A percentile compares a stretch with the other conserved stretches of the same genome.
phyloP scores from a whole-genome alignment of 2,888 invertebrate genomes.

The Drosophila melanosoma region DNA sequence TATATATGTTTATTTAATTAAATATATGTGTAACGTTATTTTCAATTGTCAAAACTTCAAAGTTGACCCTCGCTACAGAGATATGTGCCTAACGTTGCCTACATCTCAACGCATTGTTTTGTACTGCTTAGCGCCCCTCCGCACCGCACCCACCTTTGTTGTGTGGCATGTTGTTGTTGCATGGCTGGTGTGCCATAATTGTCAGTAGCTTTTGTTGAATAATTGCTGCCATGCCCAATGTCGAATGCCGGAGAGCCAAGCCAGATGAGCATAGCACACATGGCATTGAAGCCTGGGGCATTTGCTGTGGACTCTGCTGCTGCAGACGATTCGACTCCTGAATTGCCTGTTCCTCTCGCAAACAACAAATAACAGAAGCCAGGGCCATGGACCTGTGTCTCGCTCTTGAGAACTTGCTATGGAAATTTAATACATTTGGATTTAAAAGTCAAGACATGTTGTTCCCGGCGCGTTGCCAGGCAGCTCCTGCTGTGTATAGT shows the following conservation, averaged over 20 bases:
- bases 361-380: slow-evolving; percentile 48
- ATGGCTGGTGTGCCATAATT: slow-evolving; percentile 75
- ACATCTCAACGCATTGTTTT: slow-evolving; percentile 7
- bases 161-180: slow-evolving; percentile 38
- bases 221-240: slow-evolving; percentile 78
- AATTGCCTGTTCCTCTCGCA: slow-evolving; percentile 30
- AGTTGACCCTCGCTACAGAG: slow-evolving; percentile 27
- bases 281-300: slow-evolving; percentile 55
- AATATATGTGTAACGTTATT: not conserved
- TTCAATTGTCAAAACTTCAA: slow-evolving; percentile 8
- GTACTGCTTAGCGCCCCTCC: slow-evolving; percentile 1
- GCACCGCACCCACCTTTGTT: not conserved
- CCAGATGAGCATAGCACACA: slow-evolving; percentile 58
- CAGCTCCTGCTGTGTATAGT: slow-evolving; percentile 15
- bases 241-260: slow-evolving; percentile 65
- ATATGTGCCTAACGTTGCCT: slow-evolving; percentile 18
- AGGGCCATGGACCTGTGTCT: slow-evolving; percentile 37
- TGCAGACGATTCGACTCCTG: not conserved
- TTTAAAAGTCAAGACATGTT: slow-evolving; percentile 79
- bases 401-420: slow-evolving; percentile 63
- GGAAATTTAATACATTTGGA: slow-evolving; percentile 78
- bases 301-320: slow-evolving; percentile 40
- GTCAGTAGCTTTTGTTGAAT: slow-evolving; percentile 80
- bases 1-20: not conserved
- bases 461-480: slow-evolving; percentile 65